phyloP scores from a whole-genome alignment of 2,888 invertebrate genomes.

The Synanthedon formicaeformis region DNA sequence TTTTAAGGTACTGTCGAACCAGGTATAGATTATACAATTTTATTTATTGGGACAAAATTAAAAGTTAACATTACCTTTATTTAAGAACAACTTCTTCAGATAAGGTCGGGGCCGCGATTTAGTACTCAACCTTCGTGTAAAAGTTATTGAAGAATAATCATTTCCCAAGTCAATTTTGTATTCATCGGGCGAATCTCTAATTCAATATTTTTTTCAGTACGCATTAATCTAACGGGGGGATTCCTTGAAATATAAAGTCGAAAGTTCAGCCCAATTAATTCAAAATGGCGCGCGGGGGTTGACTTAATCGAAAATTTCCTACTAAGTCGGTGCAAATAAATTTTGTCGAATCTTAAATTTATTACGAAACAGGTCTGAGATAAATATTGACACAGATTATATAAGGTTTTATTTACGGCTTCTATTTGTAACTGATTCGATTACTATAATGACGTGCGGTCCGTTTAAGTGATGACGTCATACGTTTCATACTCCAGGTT shows the following conservation, averaged over 20 bases:
- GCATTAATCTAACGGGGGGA: not conserved
- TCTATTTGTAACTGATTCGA: no score
- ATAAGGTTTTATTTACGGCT: not conserved
- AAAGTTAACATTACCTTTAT: no score
- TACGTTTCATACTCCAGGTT: no score
- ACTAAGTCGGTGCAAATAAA: not conserved
- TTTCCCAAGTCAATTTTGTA: not conserved
- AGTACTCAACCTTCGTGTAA: no score
- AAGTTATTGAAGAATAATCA: no score
- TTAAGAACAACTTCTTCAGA: no score
- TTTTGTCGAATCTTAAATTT: not conserved
- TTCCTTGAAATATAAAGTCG: not conserved
- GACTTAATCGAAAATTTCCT: not conserved
- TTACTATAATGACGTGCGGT: no score
- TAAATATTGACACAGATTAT: not conserved
- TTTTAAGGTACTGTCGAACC: no score
- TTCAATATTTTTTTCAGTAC: not conserved
- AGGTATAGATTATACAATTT: no score
- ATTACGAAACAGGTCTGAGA: not conserved
- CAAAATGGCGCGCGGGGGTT: not conserved
- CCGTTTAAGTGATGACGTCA: no score
- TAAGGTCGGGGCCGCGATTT: no score
- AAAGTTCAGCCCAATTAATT: not conserved
- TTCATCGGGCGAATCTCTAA: not conserved
- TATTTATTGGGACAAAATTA: no score